Percentiles rank a stretch among this genome's conserved stretches.
Conservation (phyloP, 1,140 invertebrate genomes). For the Meloidogyne exigua region DNA sequence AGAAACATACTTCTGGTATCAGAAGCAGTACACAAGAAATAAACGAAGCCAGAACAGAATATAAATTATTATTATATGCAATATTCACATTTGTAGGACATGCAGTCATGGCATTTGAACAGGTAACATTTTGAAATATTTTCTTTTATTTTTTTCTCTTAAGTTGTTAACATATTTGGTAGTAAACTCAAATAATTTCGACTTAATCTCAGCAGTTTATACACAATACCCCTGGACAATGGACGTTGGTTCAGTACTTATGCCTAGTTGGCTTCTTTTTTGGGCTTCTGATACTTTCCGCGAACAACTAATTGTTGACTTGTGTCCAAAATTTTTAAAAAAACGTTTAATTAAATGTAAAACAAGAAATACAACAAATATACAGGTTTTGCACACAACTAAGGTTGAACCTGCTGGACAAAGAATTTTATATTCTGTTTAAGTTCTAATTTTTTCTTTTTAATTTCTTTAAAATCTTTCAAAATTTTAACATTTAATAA, state of each 20-base stretch:
- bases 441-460: background rate
- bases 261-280: constrained; percentile 9
- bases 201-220: background rate
- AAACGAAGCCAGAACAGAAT: background rate
- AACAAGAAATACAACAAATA: background rate
- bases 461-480: too few relatives aligned
- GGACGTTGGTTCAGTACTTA: background rate
- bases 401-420: background rate
- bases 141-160: background rate
- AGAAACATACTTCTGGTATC: background rate
- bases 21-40: background rate
- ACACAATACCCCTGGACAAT: constrained; percentile 11
- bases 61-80: constrained; percentile 8
- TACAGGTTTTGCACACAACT: background rate
- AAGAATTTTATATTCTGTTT: background rate
- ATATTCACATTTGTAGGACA: constrained; percentile 4
- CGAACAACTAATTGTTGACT: background rate
- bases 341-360: background rate
- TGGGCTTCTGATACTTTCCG: constrained; percentile 13
- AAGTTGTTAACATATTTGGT: background rate
- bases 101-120: constrained; percentile 9
- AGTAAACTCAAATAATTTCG: background rate
- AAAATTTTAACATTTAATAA: too few relatives aligned
- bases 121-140: background rate
- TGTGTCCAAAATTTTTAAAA: background rate